Base-by-base conservation (phyloP, 2,888 invertebrate genomes). In the Tribolium freemani region DNA sequence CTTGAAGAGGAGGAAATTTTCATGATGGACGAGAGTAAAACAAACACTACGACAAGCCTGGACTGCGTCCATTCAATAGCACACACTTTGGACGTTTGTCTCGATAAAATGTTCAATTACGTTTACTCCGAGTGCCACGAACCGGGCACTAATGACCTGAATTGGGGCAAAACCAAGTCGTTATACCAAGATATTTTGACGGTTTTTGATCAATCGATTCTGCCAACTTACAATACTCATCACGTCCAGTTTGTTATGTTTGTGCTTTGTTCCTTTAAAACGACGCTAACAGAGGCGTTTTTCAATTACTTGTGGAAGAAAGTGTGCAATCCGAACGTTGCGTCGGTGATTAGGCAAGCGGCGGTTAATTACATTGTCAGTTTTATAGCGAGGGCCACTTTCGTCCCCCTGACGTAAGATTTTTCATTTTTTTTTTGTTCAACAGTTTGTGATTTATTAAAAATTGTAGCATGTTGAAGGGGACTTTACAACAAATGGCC, bases 191-290 rank as follows among this genome's bases (percentile, higher is more conserved):
- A 92, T 74, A 77, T 92, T 56, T 81, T 95, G 72, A 87, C 87
- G 73, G 90, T 92, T 1, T 98, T 97, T 85, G 95, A 97, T 79
- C 91, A 90, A 80, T 88, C 94, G 44, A 90, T 98, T 76, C 86
- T 98, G 71, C 94, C 94, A 0, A 96, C 96, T 0, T 92, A 96
- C 85, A 94, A 93, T 26, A 93, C 93, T 38, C 91, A 92, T 82
- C 94, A 95, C 83, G 90, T 93, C 1, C 96, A 95, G 85, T 96
- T 93, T 84, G 81, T 93, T 5, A 87, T 94, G 84, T 95, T 95
- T 85, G 91, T 93, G 81, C 86, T 93, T 71, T 91, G 92, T 84
- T 92, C 92, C 80, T 90, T 93, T 75, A 92, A 92, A 84, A 79
- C 86, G 2, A 83, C 86, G 26, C 84, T 90, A 77, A 86, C 89